phyloP scores from a whole-genome alignment of 2,888 invertebrate genomes.

The Petrolisthes cinctipes region DNA sequence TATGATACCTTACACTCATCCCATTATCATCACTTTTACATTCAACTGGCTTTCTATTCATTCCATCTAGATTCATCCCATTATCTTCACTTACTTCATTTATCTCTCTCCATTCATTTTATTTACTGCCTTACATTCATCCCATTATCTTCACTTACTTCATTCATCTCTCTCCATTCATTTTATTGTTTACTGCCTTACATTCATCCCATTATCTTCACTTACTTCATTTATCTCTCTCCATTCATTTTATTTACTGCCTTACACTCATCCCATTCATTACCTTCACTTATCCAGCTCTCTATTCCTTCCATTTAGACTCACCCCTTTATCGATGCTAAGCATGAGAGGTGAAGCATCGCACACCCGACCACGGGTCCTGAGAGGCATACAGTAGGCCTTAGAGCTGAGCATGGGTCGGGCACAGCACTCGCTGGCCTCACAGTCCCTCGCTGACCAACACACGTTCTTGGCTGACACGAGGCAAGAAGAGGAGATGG shows the following conservation, averaged over 20 bases:
- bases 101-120: too few species aligned
- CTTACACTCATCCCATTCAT: background rate
- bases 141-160: background rate
- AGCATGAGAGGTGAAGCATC: slow-evolving; percentile 62
- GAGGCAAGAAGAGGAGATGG: background rate
- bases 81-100: too few species aligned
- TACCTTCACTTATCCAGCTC: background rate
- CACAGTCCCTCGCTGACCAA: slow-evolving; percentile 49
- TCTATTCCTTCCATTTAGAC: background rate
- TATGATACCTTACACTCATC: background rate
- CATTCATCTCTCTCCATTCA: background rate
- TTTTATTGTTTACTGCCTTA: background rate
- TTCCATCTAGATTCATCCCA: too few species aligned
- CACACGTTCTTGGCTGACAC: slow-evolving; percentile 45
- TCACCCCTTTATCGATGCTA: slow-evolving; percentile 40
- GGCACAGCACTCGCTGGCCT: slow-evolving; percentile 50
- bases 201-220: background rate
- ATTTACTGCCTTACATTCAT: too few species aligned
- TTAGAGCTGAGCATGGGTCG: slow-evolving; percentile 62
- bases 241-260: background rate
- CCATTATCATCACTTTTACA: background rate
- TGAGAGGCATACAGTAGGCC: slow-evolving; percentile 63
- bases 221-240: background rate
- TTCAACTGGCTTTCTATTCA: background rate
- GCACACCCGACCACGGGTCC: slow-evolving; percentile 44